phyloP scores from a whole-genome alignment of 2,797 vertebrate species.

The Chelidonichthys spinosus region DNA sequence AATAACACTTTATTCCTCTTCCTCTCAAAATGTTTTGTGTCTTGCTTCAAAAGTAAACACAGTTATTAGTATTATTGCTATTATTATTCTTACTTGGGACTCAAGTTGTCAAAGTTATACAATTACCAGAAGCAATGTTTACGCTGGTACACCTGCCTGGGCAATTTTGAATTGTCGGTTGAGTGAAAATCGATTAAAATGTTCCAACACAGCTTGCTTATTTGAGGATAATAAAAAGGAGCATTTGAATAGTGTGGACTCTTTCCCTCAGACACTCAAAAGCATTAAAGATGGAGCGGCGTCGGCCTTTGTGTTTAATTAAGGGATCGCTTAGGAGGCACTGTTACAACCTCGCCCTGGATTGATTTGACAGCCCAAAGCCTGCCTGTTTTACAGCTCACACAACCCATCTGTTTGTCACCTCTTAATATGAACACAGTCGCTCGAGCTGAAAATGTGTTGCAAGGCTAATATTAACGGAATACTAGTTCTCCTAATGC shows the following conservation, averaged over 20 bases:
- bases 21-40: neutral
- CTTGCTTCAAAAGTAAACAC: slow-evolving; percentile 14
- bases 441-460: slow-evolving; percentile 76
- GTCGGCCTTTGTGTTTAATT: slow-evolving; percentile 59
- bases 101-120: slow-evolving; percentile 22
- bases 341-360: slow-evolving; percentile 55
- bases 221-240: slow-evolving; percentile 41
- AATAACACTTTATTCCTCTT: slow-evolving; percentile 21
- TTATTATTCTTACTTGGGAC: slow-evolving; percentile 7
- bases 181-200: slow-evolving; percentile 42
- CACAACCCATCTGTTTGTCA: slow-evolving; percentile 72
- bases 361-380: slow-evolving; percentile 64
- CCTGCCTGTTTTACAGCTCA: slow-evolving; percentile 50
- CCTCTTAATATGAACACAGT: slow-evolving; percentile 75
- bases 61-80: neutral
- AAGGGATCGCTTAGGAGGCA: slow-evolving; percentile 57
- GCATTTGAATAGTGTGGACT: slow-evolving; percentile 35
- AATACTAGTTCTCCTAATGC: slow-evolving; percentile 73
- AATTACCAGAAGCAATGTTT: slow-evolving; percentile 23
- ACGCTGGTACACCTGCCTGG: slow-evolving; percentile 14
- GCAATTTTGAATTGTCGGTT: slow-evolving; percentile 27
- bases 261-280: slow-evolving; percentile 37
- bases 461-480: slow-evolving; percentile 77
- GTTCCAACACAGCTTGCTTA: slow-evolving; percentile 45
- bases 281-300: slow-evolving; percentile 42